These are phyloP conservation scores for Drosophila merina DNA, from an alignment of 2,888 invertebrate genomes.

Conservation along the genomic window DNA sequence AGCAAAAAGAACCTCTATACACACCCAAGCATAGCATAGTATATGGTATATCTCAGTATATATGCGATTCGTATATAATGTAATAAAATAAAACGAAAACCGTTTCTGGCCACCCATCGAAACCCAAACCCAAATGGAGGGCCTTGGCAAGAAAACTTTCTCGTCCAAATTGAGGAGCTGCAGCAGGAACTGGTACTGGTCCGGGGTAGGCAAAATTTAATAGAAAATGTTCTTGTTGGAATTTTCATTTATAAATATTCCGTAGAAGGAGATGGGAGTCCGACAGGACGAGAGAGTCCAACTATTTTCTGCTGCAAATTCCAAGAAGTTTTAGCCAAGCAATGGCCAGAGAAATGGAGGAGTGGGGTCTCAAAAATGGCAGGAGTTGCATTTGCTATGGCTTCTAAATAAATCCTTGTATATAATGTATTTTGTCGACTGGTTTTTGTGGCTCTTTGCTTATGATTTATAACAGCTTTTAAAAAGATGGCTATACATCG, in stretches of 20 bases:
- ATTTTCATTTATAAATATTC: constrained; percentile 80
- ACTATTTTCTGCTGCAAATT: constrained; percentile 70
- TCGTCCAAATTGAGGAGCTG: constrained; percentile 54
- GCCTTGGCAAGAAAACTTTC: constrained; percentile 74
- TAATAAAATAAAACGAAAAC: constrained; percentile 54
- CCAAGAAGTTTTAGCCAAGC: constrained; percentile 65
- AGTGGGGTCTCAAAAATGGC: neutral
- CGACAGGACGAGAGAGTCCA: constrained; percentile 25
- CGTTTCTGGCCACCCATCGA: constrained; percentile 37
- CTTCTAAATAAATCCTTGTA: constrained; percentile 67
- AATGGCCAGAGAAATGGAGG: constrained; percentile 3
- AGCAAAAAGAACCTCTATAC: constrained; percentile 61
- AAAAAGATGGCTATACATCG: neutral
- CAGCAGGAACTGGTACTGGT: neutral
- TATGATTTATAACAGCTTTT: constrained; percentile 66
- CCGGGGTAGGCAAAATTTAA: constrained; percentile 63
- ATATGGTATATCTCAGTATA: constrained; percentile 21
- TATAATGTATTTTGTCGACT: constrained; percentile 47
- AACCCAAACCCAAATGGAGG: constrained; percentile 33
- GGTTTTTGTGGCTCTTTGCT: constrained; percentile 66
- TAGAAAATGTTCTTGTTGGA: constrained; percentile 81
- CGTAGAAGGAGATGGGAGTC: constrained; percentile 10
- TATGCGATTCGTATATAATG: constrained; percentile 45
- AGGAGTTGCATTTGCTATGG: constrained; percentile 42
- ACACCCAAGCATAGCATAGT: neutral